Base-by-base conservation (phyloP, 2,113 vertebrate species). In the Tretioscincus oriximinensis region DNA sequence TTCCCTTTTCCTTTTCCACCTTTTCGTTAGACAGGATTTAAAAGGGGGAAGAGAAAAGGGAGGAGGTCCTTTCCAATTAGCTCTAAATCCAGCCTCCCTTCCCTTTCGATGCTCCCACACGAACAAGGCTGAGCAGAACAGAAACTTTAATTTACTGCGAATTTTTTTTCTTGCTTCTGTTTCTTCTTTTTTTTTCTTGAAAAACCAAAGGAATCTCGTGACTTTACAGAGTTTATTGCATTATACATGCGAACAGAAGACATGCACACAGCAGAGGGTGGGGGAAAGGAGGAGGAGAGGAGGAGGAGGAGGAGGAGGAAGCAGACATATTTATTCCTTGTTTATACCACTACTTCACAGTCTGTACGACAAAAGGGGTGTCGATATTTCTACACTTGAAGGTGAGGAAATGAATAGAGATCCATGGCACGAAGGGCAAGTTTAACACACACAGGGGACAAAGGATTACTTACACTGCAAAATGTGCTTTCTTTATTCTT, bases 201-300 rank as follows among this genome's bases (percentile, higher is more conserved):
- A 95, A 94, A 95, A 92, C 92, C 94, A 92, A 95, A 85, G 90
- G 92, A 91, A 88, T 87, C 20, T 82, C 85, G 90, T 86, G 93
- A 90, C 78, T 95, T 96, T 95, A 95, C 93, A 95, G 94, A 94
- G 95, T 99, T 99, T 99, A 99, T 98, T 99, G 96, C 96, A 97
- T 96, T 95, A 95, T 96, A 98, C 97, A 99, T 99, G 98, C 97
- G 92, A 97, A 96, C 95, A 96, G 92, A 41, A 41, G 97, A 95
- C 98, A 99, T 99, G 98, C 98, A 97, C 94, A 95, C 22, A 92
- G 92, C 93, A 94, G 88, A 74, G 31, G 90, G 94, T 9, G 67
- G 11, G 31, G 65, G 65, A 29, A 11, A 16, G 10, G 9, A 21
- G 14, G 61, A 20, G 24, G n/a, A 16, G 9, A 21, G 14, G 61